Conservation (phyloP, 2,797 vertebrate genomes). For the Pitangus sulphuratus region DNA sequence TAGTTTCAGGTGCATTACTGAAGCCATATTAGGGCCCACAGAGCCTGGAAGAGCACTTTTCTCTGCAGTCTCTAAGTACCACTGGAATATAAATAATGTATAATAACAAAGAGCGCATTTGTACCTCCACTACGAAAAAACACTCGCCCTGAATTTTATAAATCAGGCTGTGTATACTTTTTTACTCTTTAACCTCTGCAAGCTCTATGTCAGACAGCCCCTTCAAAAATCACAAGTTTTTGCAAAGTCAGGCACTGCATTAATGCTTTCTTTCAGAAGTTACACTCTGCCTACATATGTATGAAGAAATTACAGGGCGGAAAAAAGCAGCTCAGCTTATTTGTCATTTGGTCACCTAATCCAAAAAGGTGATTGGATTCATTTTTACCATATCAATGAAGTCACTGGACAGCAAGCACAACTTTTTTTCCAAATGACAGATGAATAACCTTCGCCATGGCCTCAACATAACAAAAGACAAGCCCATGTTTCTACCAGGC, state of each 20-base stretch:
- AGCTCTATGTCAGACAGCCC: not conserved
- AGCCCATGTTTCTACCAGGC: not conserved
- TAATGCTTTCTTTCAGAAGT: constrained; percentile 24
- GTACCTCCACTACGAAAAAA: not conserved
- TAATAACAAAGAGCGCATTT: not conserved
- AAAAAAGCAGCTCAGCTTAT: not conserved
- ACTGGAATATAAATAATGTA: not conserved
- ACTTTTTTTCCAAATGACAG: not conserved
- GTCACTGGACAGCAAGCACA: not conserved
- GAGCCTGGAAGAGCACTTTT: not conserved
- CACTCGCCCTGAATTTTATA: not conserved
- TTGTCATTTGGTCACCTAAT: constrained; percentile 49
- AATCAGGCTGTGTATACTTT: not conserved
- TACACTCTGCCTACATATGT: constrained; percentile 28
- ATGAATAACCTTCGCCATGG: not conserved
- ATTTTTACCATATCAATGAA: not conserved
- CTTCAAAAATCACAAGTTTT: constrained; percentile 25
- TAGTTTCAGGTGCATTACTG: not conserved
- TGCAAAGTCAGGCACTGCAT: constrained; percentile 32
- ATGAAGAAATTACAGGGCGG: constrained; percentile 14
- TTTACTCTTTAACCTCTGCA: constrained; percentile 30
- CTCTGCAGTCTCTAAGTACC: not conserved
- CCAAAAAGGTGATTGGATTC: constrained; percentile 11
- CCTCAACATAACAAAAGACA: not conserved
- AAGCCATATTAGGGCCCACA: not conserved